phyloP scores from a whole-genome alignment of 2,888 invertebrate species.

The Apodemia mormo region DNA sequence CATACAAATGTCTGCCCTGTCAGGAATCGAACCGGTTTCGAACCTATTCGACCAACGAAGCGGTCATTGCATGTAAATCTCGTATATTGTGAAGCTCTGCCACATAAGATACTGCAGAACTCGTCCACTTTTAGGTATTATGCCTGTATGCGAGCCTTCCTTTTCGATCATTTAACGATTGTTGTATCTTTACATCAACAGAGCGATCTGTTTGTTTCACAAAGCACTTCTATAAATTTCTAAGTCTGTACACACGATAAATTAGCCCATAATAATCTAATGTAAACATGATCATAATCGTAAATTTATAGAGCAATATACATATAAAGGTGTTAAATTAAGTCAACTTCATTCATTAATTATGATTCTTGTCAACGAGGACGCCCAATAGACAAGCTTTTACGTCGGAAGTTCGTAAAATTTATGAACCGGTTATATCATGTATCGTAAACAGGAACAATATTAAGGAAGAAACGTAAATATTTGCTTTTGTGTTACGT shows the following conservation, averaged over 20 bases:
- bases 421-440: conserved; percentile 70
- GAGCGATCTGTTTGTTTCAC: neutral
- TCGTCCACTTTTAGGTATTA: too few relatives aligned
- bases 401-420: conserved; percentile 64
- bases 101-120: too few relatives aligned
- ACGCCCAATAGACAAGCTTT: conserved; percentile 28
- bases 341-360: neutral
- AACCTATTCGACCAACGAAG: too few relatives aligned
- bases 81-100: too few relatives aligned
- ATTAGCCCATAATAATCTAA: neutral
- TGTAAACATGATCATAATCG: neutral
- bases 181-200: neutral
- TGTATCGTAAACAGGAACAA: conserved; percentile 58
- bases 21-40: too few relatives aligned
- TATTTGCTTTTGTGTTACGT: neutral
- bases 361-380: neutral
- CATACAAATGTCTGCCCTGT: too few relatives aligned
- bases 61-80: too few relatives aligned
- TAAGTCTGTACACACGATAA: neutral
- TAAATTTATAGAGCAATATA: conserved; percentile 3
- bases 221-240: neutral
- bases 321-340: conserved; percentile 3
- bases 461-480: neutral
- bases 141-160: too few relatives aligned
- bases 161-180: too few relatives aligned